Conservation (phyloP, 2,888 invertebrate species). For the Beris chalybata region DNA sequence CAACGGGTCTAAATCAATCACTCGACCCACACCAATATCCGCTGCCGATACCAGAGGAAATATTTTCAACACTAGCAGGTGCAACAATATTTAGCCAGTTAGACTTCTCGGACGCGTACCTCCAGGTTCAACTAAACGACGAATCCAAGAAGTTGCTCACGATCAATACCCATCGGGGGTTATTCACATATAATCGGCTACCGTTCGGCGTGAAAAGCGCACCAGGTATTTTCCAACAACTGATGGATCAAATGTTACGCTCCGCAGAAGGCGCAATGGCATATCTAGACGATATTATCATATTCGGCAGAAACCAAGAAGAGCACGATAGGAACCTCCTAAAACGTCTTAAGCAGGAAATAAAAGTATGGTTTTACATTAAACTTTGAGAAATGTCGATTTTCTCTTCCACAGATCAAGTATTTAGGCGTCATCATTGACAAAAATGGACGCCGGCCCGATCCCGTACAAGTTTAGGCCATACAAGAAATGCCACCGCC, state of each 20-base stretch:
- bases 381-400: neutral
- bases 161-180: neutral
- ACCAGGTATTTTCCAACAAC: neutral
- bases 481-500: slow-evolving; percentile 43
- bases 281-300: neutral
- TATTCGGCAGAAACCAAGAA: neutral
- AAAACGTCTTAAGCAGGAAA: neutral
- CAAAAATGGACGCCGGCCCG: neutral
- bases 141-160: slow-evolving; percentile 36
- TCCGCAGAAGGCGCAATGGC: neutral
- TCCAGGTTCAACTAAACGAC: neutral
- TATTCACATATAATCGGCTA: slow-evolving; percentile 37
- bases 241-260: neutral
- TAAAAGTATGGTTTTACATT: neutral
- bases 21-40: slow-evolving; percentile 40
- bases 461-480: slow-evolving; percentile 39
- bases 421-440: neutral
- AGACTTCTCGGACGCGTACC: neutral
- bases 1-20: slow-evolving; percentile 40
- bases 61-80: neutral
- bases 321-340: too few species aligned
- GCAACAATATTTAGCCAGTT: neutral
- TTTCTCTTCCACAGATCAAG: neutral
- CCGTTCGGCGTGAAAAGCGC: neutral
- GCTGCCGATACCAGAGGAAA: slow-evolving; percentile 28